A percentile compares a stretch with the other conserved stretches of the same genome.
phyloP scores from a whole-genome alignment of 1,140 invertebrate species.

The Phymastichus coffea region DNA sequence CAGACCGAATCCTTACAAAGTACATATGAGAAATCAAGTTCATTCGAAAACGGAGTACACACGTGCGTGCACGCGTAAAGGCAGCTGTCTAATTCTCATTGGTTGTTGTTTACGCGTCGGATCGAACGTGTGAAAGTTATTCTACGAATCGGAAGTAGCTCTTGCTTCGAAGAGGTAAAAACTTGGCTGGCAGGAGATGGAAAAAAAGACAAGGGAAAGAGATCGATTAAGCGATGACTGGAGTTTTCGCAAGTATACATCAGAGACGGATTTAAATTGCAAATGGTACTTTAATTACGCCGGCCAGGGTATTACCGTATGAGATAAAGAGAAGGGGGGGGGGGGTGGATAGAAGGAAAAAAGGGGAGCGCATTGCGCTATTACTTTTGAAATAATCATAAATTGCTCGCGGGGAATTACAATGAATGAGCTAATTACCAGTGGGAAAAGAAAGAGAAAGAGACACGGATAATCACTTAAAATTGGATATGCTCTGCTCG shows the following conservation, averaged over 20 bases:
- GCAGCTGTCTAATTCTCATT: no score
- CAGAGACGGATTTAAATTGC: constrained; percentile 5
- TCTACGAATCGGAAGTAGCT: no score
- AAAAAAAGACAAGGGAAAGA: no score
- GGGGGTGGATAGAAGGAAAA: not conserved
- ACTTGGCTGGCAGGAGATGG: no score
- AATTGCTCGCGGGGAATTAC: constrained; percentile 1
- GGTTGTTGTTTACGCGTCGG: no score
- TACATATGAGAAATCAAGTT: no score
- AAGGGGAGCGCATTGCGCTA: not conserved
- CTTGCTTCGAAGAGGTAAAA: no score
- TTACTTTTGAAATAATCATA: constrained; percentile 16
- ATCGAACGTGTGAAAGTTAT: no score
- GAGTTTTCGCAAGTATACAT: not conserved
- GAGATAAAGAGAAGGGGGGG: not conserved
- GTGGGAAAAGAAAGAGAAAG: not conserved
- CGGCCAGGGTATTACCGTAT: not conserved
- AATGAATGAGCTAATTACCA: constrained; percentile 2
- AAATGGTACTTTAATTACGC: constrained; percentile 7
- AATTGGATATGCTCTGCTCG: constrained; percentile 1
- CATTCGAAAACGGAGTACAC: no score
- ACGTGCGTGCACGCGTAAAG: no score
- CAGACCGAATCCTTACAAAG: no score
- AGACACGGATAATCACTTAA: constrained; percentile 1
- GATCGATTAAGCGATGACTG: not conserved